Conservation (phyloP, 2,888 invertebrate species). For the Cosmopolites sordidus region DNA sequence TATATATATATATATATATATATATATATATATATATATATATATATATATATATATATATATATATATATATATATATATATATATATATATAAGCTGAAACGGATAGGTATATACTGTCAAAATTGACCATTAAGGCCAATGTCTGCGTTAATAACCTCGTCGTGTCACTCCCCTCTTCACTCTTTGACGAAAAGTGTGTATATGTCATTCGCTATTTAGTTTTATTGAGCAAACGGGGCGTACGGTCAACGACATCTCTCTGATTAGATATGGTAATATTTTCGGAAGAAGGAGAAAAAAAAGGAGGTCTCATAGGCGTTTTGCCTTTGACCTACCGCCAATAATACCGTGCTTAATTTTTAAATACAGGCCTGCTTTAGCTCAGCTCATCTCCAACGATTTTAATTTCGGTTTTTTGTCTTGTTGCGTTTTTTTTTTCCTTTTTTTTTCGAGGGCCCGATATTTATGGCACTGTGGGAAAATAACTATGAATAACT, state of each 20-base stretch:
- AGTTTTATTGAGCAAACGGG: too few species aligned
- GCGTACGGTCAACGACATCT: background rate
- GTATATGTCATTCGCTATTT: too few species aligned
- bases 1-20: too few species aligned
- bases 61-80: too few species aligned
- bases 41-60: too few species aligned
- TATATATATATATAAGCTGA: too few species aligned
- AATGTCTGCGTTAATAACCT: too few species aligned
- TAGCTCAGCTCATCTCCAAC: conserved; percentile 17
- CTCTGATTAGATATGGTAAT: conserved; percentile 26
- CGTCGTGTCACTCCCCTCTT: too few species aligned
- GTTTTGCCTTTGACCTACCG: conserved; percentile 26
- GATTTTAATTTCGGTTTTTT: conserved; percentile 23
- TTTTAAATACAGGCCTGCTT: conserved; percentile 26
- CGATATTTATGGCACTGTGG: conserved; percentile 22
- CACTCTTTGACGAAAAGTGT: too few species aligned
- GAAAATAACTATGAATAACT: conserved; percentile 5
- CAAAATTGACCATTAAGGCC: too few species aligned
- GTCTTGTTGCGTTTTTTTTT: conserved; percentile 14
- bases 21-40: too few species aligned
- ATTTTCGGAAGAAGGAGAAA: conserved; percentile 18
- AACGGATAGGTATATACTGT: too few species aligned
- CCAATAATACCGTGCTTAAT: conserved; percentile 26
- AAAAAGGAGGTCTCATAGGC: conserved; percentile 24
- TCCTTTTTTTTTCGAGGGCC: background rate